Evolutionary conservation across 2,888 invertebrate genomes (phyloP).

Genomic region (Myathropa florea): DNA sequence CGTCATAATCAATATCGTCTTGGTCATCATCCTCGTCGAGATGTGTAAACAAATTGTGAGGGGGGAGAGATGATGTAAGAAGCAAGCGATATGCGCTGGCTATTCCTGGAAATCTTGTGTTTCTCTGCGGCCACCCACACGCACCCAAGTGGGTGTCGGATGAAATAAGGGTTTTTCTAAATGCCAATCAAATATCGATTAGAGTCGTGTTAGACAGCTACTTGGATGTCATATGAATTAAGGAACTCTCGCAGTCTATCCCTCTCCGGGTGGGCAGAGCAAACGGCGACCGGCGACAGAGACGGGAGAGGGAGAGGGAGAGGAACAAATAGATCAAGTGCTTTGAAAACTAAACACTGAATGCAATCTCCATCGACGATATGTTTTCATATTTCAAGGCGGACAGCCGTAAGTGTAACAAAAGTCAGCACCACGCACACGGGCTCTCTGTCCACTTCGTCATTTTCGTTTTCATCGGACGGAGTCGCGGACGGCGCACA

Average conservation of each 20-base stretch:
- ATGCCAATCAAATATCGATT: background rate
- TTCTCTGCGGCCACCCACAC: background rate
- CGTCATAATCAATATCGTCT: conserved; percentile 5
- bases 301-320: background rate
- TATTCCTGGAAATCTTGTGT: background rate
- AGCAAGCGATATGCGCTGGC: background rate
- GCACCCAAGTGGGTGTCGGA: background rate
- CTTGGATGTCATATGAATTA: background rate
- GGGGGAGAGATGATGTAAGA: background rate
- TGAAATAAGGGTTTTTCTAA: background rate
- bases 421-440: background rate
- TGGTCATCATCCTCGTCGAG: background rate
- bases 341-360: background rate
- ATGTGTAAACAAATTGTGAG: background rate
- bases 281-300: background rate
- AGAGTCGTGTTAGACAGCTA: background rate
- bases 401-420: background rate
- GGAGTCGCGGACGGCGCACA: background rate
- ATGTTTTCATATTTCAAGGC: background rate
- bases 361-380: background rate
- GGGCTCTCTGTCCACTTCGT: background rate
- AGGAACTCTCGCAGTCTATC: too few relatives aligned
- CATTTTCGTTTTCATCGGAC: background rate
- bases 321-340: background rate
- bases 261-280: too few relatives aligned